These are phyloP conservation scores for Branchinecta sandiegonensis DNA, from an alignment of 2,888 invertebrate species.

Conservation along the genomic window DNA sequence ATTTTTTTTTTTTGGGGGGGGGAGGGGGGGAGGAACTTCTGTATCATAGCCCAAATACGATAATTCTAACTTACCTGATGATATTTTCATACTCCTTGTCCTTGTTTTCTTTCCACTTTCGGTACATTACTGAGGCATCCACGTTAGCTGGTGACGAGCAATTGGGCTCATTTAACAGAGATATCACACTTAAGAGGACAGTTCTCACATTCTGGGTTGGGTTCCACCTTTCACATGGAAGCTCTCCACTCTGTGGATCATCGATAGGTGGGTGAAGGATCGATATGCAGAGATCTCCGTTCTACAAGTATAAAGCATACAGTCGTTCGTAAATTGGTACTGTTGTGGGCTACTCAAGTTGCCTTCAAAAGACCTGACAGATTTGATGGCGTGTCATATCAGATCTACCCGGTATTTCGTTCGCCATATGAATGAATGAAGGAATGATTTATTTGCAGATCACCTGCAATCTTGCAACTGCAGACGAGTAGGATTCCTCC, in stretches of 20 bases:
- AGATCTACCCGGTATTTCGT: no score
- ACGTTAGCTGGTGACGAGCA: slow-evolving; percentile 99
- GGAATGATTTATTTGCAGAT: no score
- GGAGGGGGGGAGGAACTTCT: not conserved
- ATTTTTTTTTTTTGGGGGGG: no score
- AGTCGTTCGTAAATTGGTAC: no score
- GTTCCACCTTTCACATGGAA: slow-evolving; percentile 99
- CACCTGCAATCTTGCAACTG: no score
- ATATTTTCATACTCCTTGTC: slow-evolving; percentile 99
- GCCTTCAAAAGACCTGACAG: no score
- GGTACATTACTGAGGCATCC: slow-evolving; percentile 98
- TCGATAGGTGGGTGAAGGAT: slow-evolving; percentile 98
- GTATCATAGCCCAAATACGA: not conserved
- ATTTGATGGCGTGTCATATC: no score
- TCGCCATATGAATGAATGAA: no score
- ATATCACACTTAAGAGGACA: slow-evolving; percentile 93
- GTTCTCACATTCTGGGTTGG: slow-evolving; percentile 98
- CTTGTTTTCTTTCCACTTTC: slow-evolving; percentile 93
- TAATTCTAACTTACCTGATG: slow-evolving; percentile 51
- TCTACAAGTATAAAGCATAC: slow-evolving; percentile 44
- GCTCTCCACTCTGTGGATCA: slow-evolving; percentile 96
- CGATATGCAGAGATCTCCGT: slow-evolving; percentile 97
- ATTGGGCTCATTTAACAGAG: slow-evolving; percentile 96
- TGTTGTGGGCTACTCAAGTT: no score
- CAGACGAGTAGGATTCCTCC: no score